Evolutionary conservation across 2,888 invertebrate genomes (phyloP).

Genomic region (Aphodius sticticus): DNA sequence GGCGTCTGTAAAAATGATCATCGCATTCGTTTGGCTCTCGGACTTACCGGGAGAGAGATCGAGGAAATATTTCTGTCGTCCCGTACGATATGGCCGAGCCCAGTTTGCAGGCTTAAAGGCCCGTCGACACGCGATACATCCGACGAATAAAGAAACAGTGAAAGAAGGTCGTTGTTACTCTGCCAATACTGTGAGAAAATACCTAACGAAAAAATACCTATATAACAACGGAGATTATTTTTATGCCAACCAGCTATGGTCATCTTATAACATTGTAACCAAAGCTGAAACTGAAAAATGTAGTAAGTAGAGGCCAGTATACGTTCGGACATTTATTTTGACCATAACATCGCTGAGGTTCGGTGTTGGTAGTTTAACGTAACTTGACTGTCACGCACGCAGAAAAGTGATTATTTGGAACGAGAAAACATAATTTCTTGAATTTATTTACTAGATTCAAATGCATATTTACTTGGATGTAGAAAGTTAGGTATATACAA

Average conservation of each 20-base stretch:
- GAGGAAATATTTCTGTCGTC: slow-evolving; percentile 7
- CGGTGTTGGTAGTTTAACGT: too few relatives aligned
- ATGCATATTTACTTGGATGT: too few relatives aligned
- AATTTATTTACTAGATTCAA: too few relatives aligned
- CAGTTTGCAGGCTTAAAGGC: slow-evolving; percentile 16
- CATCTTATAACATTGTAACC: neutral
- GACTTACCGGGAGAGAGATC: neutral
- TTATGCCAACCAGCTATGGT: neutral
- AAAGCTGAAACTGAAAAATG: neutral
- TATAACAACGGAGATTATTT: neutral
- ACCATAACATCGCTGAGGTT: too few relatives aligned
- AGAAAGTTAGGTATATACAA: too few relatives aligned
- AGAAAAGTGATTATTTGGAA: too few relatives aligned
- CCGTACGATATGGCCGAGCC: slow-evolving; percentile 14
- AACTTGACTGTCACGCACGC: too few relatives aligned
- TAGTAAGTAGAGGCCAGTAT: neutral
- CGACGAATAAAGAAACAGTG: slow-evolving; percentile 5
- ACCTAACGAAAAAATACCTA: neutral
- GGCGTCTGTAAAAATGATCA: slow-evolving; percentile 24
- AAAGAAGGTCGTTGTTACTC: neutral
- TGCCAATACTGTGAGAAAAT: neutral
- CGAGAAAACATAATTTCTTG: too few relatives aligned
- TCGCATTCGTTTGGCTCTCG: slow-evolving; percentile 18
- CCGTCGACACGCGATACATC: slow-evolving; percentile 15
- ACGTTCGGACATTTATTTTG: neutral